Base-by-base conservation (phyloP, 2,888 invertebrate species). In the Phytoseiulus persimilis region DNA sequence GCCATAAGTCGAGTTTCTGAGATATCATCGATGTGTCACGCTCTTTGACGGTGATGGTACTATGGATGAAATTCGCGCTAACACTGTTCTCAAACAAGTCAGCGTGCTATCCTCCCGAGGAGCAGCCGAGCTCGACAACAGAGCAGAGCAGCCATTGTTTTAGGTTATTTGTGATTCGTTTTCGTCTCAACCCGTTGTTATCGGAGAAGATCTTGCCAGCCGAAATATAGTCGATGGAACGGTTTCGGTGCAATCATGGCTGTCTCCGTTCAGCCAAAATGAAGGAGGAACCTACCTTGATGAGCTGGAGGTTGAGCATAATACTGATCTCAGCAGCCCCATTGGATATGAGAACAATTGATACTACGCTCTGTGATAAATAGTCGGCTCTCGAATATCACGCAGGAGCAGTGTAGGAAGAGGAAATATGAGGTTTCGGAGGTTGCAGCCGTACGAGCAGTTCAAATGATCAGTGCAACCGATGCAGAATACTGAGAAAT, bases 311-410 rank as follows among this genome's bases (percentile, higher is more conserved):
- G 28, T 28, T 1, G 18, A 65, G 18, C 23, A 65, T 6, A 65
- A 28, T 65, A 65, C 65, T 65, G 65, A 65, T 65, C 65, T 65
- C 65, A 65, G 65, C 65, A 65, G 28, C 65, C 39, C 65, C 65
- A 65, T 65, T 14, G 65, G 65, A 65, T 65, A 65, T 14, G 65
- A 65, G 65, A 65, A 65, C 28, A 65, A 65, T 11, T 65, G 65
- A 65, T 65, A 65, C 65, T 14, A 65, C 65, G 65, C 65, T 65
- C 65, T 65, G 65, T 65, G 65, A 65, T 65, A 65, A 65, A 65
- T 65, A 65, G 65, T 65, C 65, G 65, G 65, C 65, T 65, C 65
- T 65, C 65, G 65, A 65, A 65, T 65, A 65, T 65, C 65, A 65
- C 65, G 65, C 65, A 65, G 65, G 65, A 65, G 65, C 65, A 65